phyloP scores from a whole-genome alignment of 1,140 invertebrate genomes.

The Drosophila triauraria region DNA sequence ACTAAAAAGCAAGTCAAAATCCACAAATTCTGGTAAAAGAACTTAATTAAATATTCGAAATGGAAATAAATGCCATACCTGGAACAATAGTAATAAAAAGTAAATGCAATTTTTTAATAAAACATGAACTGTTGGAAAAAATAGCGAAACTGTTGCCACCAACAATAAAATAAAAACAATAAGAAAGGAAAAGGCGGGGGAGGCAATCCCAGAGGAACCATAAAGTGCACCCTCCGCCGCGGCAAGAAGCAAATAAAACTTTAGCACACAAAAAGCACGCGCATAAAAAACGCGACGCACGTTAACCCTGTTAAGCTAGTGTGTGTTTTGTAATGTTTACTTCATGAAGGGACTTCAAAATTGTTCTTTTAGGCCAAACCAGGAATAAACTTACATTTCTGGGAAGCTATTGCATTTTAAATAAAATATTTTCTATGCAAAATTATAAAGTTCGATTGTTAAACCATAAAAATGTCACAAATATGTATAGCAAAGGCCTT shows the following conservation, averaged over 20 bases:
- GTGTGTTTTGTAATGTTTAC: neutral
- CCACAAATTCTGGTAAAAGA: no score
- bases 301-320: slow-evolving; percentile 7
- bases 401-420: no score
- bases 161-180: neutral
- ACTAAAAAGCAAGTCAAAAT: neutral
- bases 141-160: slow-evolving; percentile 6
- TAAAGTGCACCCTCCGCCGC: slow-evolving; percentile 1
- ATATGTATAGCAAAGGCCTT: no score
- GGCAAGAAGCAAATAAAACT: slow-evolving; percentile 8
- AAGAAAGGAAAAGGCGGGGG: neutral
- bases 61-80: no score
- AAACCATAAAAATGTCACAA: no score
- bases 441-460: no score
- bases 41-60: no score
- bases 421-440: no score
- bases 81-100: neutral
- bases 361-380: neutral
- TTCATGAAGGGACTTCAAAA: neutral
- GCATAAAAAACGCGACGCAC: neutral
- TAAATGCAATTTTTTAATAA: neutral
- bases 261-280: slow-evolving; percentile 8
- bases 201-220: slow-evolving; percentile 22
- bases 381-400: no score
- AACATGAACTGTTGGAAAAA: slow-evolving; percentile 10